Conservation (phyloP, 2,113 vertebrate genomes). For the Penelope pileata region DNA sequence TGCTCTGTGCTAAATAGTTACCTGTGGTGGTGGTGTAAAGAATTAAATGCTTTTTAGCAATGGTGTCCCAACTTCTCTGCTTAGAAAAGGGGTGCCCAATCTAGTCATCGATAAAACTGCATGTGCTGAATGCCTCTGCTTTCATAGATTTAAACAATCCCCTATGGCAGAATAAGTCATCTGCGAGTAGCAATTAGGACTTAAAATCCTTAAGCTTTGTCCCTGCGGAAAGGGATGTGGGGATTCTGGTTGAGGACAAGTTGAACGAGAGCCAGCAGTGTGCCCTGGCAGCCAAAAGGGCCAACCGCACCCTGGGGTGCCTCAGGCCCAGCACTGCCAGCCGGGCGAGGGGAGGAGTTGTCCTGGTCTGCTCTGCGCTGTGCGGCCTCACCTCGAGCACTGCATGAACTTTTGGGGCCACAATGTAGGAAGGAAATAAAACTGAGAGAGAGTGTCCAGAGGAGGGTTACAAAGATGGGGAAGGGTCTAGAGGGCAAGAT, state of each 20-base stretch:
- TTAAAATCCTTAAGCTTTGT: neutral
- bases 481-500: neutral
- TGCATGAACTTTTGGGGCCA: neutral
- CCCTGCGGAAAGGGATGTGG: too few species aligned
- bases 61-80: fast-evolving
- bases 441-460: neutral
- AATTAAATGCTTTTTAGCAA: neutral
- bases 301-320: neutral
- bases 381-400: neutral
- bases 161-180: neutral
- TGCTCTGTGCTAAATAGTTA: fast-evolving
- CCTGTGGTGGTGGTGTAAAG: neutral
- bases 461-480: neutral
- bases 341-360: neutral
- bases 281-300: neutral
- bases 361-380: neutral
- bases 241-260: neutral
- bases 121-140: fast-evolving
- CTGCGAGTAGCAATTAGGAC: neutral
- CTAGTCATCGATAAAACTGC: fast-evolving
- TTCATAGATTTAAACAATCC: neutral
- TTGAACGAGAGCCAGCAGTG: neutral
- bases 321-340: neutral
- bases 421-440: neutral
- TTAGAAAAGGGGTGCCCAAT: neutral